Percentiles rank a stretch among this genome's conserved stretches.
Conservation (phyloP, 1,140 invertebrate species). For the Drosophila murphyi region DNA sequence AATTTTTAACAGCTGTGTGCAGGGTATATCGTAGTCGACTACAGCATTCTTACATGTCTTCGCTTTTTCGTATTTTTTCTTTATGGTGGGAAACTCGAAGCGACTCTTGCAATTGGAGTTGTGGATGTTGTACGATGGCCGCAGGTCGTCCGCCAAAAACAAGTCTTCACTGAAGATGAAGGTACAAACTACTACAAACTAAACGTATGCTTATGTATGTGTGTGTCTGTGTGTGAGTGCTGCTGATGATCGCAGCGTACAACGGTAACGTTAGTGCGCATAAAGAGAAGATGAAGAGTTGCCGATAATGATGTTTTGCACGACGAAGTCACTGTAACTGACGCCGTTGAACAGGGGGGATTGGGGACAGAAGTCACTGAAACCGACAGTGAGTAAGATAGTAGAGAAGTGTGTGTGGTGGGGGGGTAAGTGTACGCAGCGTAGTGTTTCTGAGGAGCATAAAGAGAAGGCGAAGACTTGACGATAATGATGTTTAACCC, state of each 20-base stretch:
- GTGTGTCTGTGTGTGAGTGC: slow-evolving; percentile 31
- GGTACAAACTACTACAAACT: slow-evolving; percentile 31
- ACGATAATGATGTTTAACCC: slow-evolving; percentile 51
- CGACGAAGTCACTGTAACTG: slow-evolving; percentile 33
- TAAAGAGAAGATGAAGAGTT: slow-evolving; percentile 64
- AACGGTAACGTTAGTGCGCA: slow-evolving; percentile 48
- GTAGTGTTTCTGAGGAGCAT: slow-evolving; percentile 46
- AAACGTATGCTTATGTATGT: slow-evolving; percentile 7
- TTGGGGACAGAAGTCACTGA: no score
- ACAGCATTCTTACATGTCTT: slow-evolving; percentile 9
- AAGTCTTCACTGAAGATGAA: slow-evolving; percentile 66
- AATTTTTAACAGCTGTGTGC: no score
- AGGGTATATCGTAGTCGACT: no score
- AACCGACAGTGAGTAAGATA: no score
- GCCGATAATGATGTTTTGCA: slow-evolving; percentile 53
- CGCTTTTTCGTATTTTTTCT: slow-evolving; percentile 56
- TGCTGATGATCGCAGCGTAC: slow-evolving; percentile 41
- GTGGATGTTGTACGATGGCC: slow-evolving; percentile 23
- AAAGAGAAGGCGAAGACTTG: slow-evolving; percentile 63
- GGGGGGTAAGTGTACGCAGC: no score
- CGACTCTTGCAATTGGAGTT: slow-evolving; percentile 18
- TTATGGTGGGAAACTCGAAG: slow-evolving; percentile 68
- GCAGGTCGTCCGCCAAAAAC: slow-evolving; percentile 56
- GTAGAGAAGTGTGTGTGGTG: no score
- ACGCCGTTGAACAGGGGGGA: not conserved